Conservation (phyloP, 2,797 vertebrate genomes). For the Sebastes steindachneri region DNA sequence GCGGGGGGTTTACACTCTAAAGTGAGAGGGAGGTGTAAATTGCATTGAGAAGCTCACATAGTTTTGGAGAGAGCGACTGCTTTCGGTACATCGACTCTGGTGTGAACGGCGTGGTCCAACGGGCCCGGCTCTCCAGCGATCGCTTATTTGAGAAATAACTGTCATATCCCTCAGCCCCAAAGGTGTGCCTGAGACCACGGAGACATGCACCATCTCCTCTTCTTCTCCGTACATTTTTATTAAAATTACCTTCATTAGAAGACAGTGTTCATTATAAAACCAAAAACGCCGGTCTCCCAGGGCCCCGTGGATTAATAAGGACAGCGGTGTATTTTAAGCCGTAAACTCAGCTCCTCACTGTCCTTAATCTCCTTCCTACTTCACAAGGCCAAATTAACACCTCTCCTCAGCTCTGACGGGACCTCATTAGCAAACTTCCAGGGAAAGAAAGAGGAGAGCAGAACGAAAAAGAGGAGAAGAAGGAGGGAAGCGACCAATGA, state of each 20-base stretch:
- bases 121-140: conserved; percentile 61
- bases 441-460: conserved; percentile 82
- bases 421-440: conserved; percentile 90
- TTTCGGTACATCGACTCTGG: conserved; percentile 33
- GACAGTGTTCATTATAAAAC: conserved; percentile 88
- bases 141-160: conserved; percentile 75
- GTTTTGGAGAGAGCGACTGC: conserved; percentile 30
- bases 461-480: conserved; percentile 76
- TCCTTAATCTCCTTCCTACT: conserved; percentile 90
- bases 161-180: conserved; percentile 73
- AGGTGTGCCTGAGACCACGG: conserved; percentile 74
- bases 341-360: conserved; percentile 89
- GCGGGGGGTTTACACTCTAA: conserved; percentile 64
- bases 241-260: conserved; percentile 89
- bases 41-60: conserved; percentile 58
- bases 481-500: conserved; percentile 85
- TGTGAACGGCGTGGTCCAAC: conserved; percentile 27
- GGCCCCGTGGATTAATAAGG: conserved; percentile 88
- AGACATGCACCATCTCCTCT: conserved; percentile 71
- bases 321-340: conserved; percentile 90
- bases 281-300: conserved; percentile 85
- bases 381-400: conserved; percentile 90
- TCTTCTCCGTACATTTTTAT: conserved; percentile 81
- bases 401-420: conserved; percentile 89
- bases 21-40: conserved; percentile 78